A percentile compares a stretch with the other conserved stretches of the same genome.
Conservation (phyloP, 2,888 invertebrate genomes). For the Drosophila emarginata region DNA sequence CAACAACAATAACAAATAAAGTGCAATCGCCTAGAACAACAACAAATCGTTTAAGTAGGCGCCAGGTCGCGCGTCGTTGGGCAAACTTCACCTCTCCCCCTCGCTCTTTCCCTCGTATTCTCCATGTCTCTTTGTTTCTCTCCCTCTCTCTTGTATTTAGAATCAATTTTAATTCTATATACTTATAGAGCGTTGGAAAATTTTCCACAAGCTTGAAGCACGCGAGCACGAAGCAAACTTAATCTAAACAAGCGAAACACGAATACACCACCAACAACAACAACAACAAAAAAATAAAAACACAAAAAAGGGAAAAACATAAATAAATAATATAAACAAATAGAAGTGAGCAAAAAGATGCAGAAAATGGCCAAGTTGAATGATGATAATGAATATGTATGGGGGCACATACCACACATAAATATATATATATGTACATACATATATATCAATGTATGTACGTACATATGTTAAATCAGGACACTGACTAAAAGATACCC, state of each 20-base stretch:
- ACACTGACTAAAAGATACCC: neutral
- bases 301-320: conserved; percentile 48
- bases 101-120: too few relatives aligned
- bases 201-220: conserved; percentile 70
- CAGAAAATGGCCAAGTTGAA: conserved; percentile 2
- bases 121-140: conserved; percentile 8
- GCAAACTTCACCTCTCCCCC: neutral
- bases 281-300: conserved; percentile 27
- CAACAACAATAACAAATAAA: neutral
- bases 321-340: conserved; percentile 49
- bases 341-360: conserved; percentile 8
- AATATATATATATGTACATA: neutral
- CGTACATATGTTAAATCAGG: neutral
- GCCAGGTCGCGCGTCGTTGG: conserved; percentile 42
- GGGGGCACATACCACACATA: neutral
- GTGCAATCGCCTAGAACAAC: conserved; percentile 22
- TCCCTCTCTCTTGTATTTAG: neutral
- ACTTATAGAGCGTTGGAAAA: conserved; percentile 67
- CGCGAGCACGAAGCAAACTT: conserved; percentile 41
- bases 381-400: conserved; percentile 5
- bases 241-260: conserved; percentile 31
- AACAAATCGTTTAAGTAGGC: conserved; percentile 52
- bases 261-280: conserved; percentile 41
- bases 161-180: conserved; percentile 67
- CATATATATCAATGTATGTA: neutral